Evolutionary conservation across 2,888 invertebrate species (phyloP).

Genomic region (Sympetrum striolatum): DNA sequence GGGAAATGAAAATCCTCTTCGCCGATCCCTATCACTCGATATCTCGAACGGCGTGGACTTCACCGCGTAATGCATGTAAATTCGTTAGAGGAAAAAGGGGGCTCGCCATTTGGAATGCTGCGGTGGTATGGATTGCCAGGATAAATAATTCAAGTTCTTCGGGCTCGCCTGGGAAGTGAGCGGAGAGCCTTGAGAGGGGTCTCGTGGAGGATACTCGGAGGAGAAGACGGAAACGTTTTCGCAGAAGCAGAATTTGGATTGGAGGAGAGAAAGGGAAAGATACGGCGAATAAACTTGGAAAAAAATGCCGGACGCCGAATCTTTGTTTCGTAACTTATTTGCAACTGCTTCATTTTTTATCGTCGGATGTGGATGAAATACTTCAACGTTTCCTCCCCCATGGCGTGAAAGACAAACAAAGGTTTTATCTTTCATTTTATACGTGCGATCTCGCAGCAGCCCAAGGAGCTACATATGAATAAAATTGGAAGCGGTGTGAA

Average conservation of each 20-base stretch:
- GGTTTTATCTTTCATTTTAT: too few species aligned
- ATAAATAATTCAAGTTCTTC: neutral
- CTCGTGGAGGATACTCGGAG: neutral
- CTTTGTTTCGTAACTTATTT: too few species aligned
- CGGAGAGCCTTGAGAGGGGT: neutral
- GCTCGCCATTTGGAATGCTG: neutral
- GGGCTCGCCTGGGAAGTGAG: neutral
- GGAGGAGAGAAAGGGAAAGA: neutral
- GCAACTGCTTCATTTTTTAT: too few species aligned
- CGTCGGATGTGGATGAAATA: too few species aligned
- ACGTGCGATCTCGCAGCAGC: too few species aligned
- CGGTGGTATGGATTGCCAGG: neutral
- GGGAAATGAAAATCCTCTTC: neutral
- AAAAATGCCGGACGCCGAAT: too few species aligned
- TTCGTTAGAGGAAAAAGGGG: neutral
- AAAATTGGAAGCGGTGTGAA: too few species aligned
- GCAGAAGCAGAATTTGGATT: neutral
- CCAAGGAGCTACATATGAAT: too few species aligned
- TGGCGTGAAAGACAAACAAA: too few species aligned
- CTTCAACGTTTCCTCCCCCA: too few species aligned
- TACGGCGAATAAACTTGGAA: too few species aligned
- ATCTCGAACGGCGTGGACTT: neutral
- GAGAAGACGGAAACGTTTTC: neutral
- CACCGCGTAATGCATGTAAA: neutral
- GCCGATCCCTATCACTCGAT: neutral